These are phyloP conservation scores for Eunapius fragilis DNA, from an alignment of 37 sponge, comb jelly and placozoan genomes.

Conservation along the genomic window DNA sequence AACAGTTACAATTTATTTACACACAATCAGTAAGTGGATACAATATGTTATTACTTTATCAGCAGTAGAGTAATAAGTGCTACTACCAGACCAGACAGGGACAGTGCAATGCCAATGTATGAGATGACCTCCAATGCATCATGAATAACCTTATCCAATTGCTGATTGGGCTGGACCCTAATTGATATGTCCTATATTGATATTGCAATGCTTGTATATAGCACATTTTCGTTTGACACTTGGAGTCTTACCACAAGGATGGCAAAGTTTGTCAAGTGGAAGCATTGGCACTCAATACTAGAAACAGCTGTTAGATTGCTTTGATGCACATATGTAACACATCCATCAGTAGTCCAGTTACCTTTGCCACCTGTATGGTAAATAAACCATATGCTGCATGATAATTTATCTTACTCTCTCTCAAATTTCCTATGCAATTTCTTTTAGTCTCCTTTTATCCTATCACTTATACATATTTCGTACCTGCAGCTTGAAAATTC, in stretches of 20 bases:
- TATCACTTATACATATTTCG: neutral
- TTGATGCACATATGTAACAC: neutral
- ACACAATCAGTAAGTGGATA: neutral
- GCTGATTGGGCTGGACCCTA: too few species aligned
- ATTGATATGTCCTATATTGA: too few species aligned
- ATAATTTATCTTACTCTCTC: too few species aligned
- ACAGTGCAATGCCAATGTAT: conserved; percentile 35
- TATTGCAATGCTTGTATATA: too few species aligned
- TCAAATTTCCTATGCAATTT: too few species aligned
- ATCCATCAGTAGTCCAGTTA: conserved; percentile 54
- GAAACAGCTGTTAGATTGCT: neutral
- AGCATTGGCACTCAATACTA: conserved; percentile 26
- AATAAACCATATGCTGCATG: neutral
- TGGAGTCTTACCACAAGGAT: conserved; percentile 61
- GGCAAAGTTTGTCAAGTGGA: too few species aligned
- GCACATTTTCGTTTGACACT: too few species aligned
- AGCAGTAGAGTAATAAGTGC: conserved; percentile 41
- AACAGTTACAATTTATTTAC: neutral
- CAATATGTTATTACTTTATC: conserved; percentile 25
- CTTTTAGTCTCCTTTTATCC: too few species aligned
- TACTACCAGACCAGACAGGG: conserved; percentile 46
- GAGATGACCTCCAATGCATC: conserved; percentile 28
- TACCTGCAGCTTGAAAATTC: conserved; percentile 24
- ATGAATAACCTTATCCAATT: neutral
- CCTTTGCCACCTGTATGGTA: conserved; percentile 26